These are phyloP conservation scores for Andrena chrysosceles DNA, from an alignment of 2,888 invertebrate species.

Conservation along the genomic window DNA sequence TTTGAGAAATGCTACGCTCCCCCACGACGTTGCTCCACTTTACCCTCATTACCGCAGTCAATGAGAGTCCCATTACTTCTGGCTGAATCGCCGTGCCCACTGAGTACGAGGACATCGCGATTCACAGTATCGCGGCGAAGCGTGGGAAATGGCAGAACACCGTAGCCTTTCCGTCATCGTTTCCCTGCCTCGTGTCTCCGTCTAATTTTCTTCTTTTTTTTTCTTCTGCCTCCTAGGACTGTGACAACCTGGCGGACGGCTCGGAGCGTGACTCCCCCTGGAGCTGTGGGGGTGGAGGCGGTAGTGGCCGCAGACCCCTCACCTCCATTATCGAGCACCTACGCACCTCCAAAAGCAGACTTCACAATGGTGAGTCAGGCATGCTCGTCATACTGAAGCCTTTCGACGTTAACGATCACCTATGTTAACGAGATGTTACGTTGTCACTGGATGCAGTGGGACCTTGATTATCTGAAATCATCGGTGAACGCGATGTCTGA, in stretches of 20 bases:
- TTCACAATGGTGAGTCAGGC: conserved; percentile 80
- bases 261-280: conserved; percentile 81
- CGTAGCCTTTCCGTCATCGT: conserved; percentile 36
- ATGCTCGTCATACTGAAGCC: conserved; percentile 23
- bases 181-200: conserved; percentile 6
- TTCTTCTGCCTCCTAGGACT: conserved; percentile 70
- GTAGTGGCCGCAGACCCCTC: conserved; percentile 80
- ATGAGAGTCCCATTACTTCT: conserved; percentile 37
- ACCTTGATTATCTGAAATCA: background rate
- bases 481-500: background rate
- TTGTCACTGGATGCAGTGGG: background rate
- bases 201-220: conserved; percentile 31
- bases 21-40: conserved; percentile 15
- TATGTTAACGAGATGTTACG: background rate
- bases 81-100: conserved; percentile 32
- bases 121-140: conserved; percentile 39
- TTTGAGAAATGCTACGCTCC: conserved; percentile 12
- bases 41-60: conserved; percentile 38
- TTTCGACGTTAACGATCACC: background rate
- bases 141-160: conserved; percentile 54
- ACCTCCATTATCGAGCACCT: conserved; percentile 83
- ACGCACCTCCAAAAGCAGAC: conserved; percentile 78
- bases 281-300: conserved; percentile 81
- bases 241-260: conserved; percentile 84
- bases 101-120: conserved; percentile 36